Evolutionary conservation across 2,113 vertebrate genomes (phyloP).

Genomic region (Neolamprologus hecqui): DNA sequence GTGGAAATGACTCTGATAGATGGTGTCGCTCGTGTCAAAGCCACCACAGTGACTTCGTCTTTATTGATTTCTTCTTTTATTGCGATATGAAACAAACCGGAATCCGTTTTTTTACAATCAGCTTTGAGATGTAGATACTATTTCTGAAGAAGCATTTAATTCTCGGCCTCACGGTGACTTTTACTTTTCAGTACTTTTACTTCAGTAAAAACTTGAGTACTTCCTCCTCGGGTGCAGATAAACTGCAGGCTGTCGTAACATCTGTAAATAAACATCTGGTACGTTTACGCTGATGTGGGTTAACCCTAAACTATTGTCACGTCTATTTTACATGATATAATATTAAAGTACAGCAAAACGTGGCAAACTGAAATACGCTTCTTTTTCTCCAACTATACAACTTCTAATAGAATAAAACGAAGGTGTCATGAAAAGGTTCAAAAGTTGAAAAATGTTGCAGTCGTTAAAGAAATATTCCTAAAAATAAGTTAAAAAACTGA

Average conservation of each 20-base stretch:
- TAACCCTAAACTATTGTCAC: fast-evolving
- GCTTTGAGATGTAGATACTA: neutral
- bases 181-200: neutral
- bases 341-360: neutral
- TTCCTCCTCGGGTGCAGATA: neutral
- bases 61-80: neutral
- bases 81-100: neutral
- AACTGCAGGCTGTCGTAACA: neutral
- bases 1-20: neutral
- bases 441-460: neutral
- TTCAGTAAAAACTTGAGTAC: neutral
- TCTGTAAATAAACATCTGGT: neutral
- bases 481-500: neutral
- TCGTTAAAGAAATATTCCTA: fast-evolving
- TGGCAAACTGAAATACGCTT: neutral
- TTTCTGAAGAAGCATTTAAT: neutral
- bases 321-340: neutral
- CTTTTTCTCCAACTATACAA: neutral
- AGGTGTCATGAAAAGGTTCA: neutral
- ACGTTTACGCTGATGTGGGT: neutral
- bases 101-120: neutral
- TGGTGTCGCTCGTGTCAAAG: fast-evolving
- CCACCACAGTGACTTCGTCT: neutral
- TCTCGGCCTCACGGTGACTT: neutral
- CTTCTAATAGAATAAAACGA: neutral